These are phyloP conservation scores for Leptinotarsa peninsularis DNA, from an alignment of 2,888 invertebrate genomes.

Conservation along the genomic window DNA sequence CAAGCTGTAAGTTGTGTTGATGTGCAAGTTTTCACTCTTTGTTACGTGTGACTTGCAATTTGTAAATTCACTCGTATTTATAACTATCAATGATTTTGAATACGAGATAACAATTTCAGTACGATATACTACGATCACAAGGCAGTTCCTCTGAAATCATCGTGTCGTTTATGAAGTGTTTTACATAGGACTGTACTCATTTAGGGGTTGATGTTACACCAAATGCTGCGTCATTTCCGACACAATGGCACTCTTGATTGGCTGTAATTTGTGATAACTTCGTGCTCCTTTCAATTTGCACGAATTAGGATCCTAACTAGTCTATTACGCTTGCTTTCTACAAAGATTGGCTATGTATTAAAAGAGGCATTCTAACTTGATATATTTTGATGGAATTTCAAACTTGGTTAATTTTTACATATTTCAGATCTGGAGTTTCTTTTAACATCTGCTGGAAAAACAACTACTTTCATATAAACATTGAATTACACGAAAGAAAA, in stretches of 20 bases:
- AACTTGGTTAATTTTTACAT: background rate
- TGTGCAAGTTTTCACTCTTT: too few species aligned
- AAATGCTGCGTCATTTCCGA: slow-evolving; percentile 34
- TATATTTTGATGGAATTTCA: background rate
- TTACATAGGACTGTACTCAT: slow-evolving; percentile 32
- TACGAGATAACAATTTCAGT: slow-evolving; percentile 26
- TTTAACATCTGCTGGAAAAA: too few species aligned
- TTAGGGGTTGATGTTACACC: slow-evolving; percentile 30
- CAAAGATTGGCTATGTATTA: slow-evolving; percentile 16
- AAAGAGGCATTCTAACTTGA: background rate
- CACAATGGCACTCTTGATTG: slow-evolving; percentile 38
- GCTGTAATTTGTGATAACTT: slow-evolving; percentile 37
- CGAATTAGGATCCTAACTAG: slow-evolving; percentile 33
- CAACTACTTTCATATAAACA: too few species aligned
- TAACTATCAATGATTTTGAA: background rate
- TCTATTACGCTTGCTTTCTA: slow-evolving; percentile 32
- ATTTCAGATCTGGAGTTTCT: too few species aligned
- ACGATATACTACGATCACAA: slow-evolving; percentile 1
- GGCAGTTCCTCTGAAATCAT: slow-evolving; percentile 24
- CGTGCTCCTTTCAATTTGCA: slow-evolving; percentile 37
- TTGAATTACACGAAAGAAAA: too few species aligned
- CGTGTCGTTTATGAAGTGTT: slow-evolving; percentile 33
- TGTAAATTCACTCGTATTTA: too few species aligned
- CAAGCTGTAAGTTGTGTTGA: too few species aligned
- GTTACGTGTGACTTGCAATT: too few species aligned